Percentiles rank a stretch among this genome's conserved stretches.
Conservation (phyloP, 2,113 vertebrate species). For the Lathamus discolor region DNA sequence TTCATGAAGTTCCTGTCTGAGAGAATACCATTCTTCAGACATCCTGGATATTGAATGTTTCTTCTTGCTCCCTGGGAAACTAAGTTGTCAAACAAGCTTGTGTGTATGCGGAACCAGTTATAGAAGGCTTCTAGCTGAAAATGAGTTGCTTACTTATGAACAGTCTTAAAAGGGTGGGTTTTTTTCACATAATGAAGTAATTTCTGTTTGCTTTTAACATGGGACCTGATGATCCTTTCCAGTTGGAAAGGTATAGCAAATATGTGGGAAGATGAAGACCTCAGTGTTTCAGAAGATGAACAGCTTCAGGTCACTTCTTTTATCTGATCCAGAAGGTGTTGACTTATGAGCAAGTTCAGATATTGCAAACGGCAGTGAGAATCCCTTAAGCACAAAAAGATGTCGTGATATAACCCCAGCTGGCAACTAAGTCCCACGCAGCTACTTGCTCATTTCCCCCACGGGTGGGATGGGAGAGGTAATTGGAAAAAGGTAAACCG, state of each 20-base stretch:
- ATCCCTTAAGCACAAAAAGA: neutral
- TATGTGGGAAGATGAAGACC: neutral
- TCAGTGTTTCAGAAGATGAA: neutral
- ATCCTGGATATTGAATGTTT: slow-evolving; percentile 7
- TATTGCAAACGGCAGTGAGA: neutral
- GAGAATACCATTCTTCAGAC: neutral
- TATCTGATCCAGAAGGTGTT: neutral
- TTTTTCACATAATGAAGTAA: neutral
- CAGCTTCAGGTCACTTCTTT: neutral
- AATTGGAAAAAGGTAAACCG: neutral
- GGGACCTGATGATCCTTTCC: neutral
- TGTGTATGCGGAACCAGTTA: neutral
- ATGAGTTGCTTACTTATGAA: neutral
- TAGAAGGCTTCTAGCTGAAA: neutral
- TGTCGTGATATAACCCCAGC: neutral
- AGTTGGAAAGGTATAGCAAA: neutral
- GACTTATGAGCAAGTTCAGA: neutral
- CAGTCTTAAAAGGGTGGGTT: neutral
- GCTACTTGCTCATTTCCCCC: neutral
- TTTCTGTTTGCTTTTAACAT: neutral
- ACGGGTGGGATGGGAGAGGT: neutral
- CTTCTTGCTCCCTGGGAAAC: slow-evolving; percentile 12
- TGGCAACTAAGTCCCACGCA: neutral
- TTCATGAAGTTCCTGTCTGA: neutral
- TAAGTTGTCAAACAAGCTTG: slow-evolving; percentile 20